These are phyloP conservation scores for Idaea dimidiata DNA, from an alignment of 2,888 invertebrate species.

Conservation along the genomic window DNA sequence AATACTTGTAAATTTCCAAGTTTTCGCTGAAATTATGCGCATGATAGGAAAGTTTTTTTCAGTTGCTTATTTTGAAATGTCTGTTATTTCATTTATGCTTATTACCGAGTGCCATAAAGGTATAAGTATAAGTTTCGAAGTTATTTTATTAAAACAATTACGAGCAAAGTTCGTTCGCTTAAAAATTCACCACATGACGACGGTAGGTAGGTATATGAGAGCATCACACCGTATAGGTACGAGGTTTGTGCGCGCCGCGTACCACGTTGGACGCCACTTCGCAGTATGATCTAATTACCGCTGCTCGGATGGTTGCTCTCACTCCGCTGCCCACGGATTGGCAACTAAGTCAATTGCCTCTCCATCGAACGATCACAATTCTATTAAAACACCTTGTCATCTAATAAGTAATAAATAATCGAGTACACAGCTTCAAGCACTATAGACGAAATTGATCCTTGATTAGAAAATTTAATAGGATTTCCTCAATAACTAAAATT, in stretches of 20 bases:
- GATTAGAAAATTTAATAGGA: neutral
- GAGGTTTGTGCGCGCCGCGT: neutral
- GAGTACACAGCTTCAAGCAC: neutral
- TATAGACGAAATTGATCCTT: neutral
- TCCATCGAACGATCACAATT: neutral
- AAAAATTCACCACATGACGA: neutral
- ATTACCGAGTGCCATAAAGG: too few species aligned
- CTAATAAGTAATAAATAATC: neutral
- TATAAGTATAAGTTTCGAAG: neutral
- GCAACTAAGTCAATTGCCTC: neutral
- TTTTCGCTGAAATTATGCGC: neutral
- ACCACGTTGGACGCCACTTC: neutral
- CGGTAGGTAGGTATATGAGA: neutral
- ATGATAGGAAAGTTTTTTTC: neutral
- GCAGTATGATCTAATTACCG: neutral
- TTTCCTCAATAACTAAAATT: neutral
- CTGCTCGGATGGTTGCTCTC: neutral
- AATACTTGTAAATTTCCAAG: neutral
- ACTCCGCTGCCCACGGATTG: neutral
- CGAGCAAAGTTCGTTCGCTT: neutral
- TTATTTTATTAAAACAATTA: neutral
- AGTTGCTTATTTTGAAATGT: neutral
- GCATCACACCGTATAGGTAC: neutral
- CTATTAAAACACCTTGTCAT: slow-evolving; percentile 1
- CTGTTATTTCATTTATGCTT: neutral